Percentiles rank a stretch among this genome's conserved stretches.
Evolutionary conservation across 2,888 invertebrate species (phyloP).

Genomic region (Phaonia tiefii): DNA sequence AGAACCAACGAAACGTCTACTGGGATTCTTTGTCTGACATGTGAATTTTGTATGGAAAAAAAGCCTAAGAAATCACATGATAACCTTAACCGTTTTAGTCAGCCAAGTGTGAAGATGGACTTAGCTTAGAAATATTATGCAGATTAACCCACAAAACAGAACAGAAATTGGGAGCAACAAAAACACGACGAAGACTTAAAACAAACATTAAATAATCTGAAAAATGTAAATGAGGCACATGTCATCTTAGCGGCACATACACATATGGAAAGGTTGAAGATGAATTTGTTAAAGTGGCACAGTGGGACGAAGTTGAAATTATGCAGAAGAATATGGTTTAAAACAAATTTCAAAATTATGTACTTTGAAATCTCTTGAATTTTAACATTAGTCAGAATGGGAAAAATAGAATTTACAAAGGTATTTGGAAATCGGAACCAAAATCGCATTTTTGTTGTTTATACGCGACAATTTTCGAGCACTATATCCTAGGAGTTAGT

Average conservation of each 20-base stretch:
- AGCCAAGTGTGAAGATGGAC: conserved; percentile 39
- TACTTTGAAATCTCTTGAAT: too few species aligned
- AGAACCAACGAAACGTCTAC: not conserved
- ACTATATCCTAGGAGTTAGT: too few species aligned
- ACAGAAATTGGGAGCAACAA: not conserved
- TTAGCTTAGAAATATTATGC: conserved; percentile 1
- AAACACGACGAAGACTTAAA: conserved; percentile 1
- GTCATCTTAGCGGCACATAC: conserved; percentile 2
- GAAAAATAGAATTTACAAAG: too few species aligned
- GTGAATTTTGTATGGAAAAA: not conserved
- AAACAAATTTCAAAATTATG: too few species aligned
- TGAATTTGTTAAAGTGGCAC: not conserved
- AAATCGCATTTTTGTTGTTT: too few species aligned
- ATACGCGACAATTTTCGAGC: too few species aligned
- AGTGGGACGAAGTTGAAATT: not conserved
- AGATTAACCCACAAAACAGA: conserved; percentile 32
- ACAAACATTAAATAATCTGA: not conserved
- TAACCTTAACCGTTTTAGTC: conserved; percentile 58
- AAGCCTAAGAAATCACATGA: conserved; percentile 46
- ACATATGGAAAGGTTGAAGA: not conserved
- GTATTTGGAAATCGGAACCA: too few species aligned
- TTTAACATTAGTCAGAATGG: too few species aligned
- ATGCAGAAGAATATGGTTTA: too few species aligned
- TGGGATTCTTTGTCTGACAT: not conserved
- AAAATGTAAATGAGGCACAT: not conserved